Conservation (phyloP, 92 coral and sea anemone genomes). For the Zoanthus sansibaricus region DNA sequence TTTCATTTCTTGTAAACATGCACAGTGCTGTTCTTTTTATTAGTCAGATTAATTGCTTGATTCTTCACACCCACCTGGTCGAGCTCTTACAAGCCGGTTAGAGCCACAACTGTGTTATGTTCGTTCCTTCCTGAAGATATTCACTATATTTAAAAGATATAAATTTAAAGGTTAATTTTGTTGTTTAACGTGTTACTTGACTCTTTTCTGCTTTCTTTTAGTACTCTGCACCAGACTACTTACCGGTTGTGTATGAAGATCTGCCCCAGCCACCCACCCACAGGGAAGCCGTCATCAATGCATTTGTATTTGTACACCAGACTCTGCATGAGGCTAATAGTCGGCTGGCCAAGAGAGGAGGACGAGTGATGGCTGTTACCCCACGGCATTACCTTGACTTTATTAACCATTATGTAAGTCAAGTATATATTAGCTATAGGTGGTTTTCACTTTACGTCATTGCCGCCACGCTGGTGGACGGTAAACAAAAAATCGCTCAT, state of each 20-base stretch:
- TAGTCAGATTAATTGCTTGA: too few species aligned
- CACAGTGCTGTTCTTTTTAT: too few species aligned
- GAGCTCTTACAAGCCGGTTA: too few species aligned
- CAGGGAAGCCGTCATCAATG: constrained; percentile 98
- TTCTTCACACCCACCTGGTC: too few species aligned
- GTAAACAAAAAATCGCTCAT: too few species aligned
- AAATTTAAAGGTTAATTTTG: too few species aligned
- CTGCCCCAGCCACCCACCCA: constrained; percentile 94
- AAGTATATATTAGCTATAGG: neutral
- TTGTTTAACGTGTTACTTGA: neutral
- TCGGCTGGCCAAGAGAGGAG: constrained; percentile 93
- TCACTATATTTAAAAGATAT: neutral
- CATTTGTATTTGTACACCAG: constrained; percentile 98
- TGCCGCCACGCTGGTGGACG: too few species aligned
- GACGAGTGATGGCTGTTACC: constrained; percentile 95
- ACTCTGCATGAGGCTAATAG: constrained; percentile 95
- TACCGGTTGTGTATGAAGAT: constrained; percentile 95
- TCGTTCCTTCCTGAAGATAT: too few species aligned
- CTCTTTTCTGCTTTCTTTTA: constrained; percentile 27
- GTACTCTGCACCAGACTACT: constrained; percentile 95
- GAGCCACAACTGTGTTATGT: too few species aligned
- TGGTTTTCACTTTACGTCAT: too few species aligned
- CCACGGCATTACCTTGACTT: constrained; percentile 98
- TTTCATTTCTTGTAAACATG: too few species aligned
- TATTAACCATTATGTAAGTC: constrained; percentile 94